Evolutionary conservation across 2,797 vertebrate genomes (phyloP).

Genomic region (Coendou prehensilis): DNA sequence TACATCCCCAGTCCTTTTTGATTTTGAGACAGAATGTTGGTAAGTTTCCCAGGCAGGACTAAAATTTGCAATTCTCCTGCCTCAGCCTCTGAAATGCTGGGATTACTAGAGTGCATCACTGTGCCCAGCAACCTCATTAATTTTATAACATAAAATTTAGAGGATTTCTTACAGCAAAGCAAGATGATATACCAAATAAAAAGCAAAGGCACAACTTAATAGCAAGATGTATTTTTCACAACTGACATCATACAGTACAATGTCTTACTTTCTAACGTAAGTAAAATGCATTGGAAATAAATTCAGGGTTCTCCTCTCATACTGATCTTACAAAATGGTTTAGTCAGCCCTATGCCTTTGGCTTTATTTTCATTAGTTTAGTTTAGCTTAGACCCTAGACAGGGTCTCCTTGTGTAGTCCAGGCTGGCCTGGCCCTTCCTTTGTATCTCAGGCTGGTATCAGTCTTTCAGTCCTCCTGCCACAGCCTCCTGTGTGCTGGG

Average conservation of each 20-base stretch:
- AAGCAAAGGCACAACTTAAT: slow-evolving; percentile 22
- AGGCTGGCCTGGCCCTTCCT: background rate
- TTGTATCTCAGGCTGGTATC: background rate
- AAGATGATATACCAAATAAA: slow-evolving; percentile 45
- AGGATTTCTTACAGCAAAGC: slow-evolving; percentile 39
- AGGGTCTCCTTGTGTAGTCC: background rate
- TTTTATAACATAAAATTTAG: slow-evolving; percentile 50
- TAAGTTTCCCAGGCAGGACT: background rate
- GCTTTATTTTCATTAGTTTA: background rate
- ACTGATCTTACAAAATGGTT: slow-evolving; percentile 5
- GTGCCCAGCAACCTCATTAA: background rate
- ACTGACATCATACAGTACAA: background rate
- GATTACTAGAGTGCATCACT: background rate
- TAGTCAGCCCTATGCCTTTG: background rate
- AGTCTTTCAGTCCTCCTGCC: background rate
- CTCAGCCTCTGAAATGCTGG: background rate
- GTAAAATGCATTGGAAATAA: slow-evolving; percentile 48
- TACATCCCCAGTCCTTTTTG: background rate
- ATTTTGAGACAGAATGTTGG: background rate
- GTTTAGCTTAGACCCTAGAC: background rate
- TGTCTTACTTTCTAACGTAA: slow-evolving; percentile 42
- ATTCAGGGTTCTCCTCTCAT: slow-evolving; percentile 13
- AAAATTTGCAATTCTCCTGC: background rate
- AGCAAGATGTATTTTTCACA: slow-evolving; percentile 18
- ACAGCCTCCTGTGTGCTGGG: background rate